Evolutionary conservation across 2,888 invertebrate species (phyloP), one percentile per base, ranked within the genome.

Genomic region (Tipula unca): DNA sequence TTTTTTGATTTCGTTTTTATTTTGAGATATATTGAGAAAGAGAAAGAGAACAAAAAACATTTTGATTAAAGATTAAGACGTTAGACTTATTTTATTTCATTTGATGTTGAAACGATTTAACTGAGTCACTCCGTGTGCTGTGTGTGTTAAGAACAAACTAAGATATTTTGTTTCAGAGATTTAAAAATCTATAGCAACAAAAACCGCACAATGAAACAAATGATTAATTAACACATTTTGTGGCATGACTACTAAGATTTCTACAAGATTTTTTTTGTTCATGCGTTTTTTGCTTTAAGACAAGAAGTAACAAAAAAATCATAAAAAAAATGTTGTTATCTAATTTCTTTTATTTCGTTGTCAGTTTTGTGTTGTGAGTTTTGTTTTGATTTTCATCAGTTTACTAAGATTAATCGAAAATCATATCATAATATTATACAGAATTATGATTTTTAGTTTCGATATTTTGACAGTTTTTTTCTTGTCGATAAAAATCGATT

Each of bases 141-240:
- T 69, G 48, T 48, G 48, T 48, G 25, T 3, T 69, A 69, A 69
- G 69, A 69, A 69, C 69, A 69, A 69, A 69, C 69, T 69, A 69
- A 69, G 69, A 69, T 69, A 69, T 69, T 69, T 69, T 69, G 69
- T 69, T 25, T 69, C 25, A 25, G 69, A 25, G 8, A 25, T 69
- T 25, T 69, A 69, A 69, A 69, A 54, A 69, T 25, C 20, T 69
- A 20, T 42, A 42, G 20, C 69, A 69, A 13, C 69, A 69, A 69
- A n/a, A n/a, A n/a, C n/a, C n/a, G n/a, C n/a, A n/a, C 69, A 69
- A 69, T 10, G 25, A 69, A 69, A 25, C 69, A 69, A 69, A 69
- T 69, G 69, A 69, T 69, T 25, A 69, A 69, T 69, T 69, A 69
- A 69, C 69, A 69, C 69, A 69, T 69, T 69, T 69, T 69, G 69